Conservation (phyloP, 2,888 invertebrate species). For the Xylota sylvarum region DNA sequence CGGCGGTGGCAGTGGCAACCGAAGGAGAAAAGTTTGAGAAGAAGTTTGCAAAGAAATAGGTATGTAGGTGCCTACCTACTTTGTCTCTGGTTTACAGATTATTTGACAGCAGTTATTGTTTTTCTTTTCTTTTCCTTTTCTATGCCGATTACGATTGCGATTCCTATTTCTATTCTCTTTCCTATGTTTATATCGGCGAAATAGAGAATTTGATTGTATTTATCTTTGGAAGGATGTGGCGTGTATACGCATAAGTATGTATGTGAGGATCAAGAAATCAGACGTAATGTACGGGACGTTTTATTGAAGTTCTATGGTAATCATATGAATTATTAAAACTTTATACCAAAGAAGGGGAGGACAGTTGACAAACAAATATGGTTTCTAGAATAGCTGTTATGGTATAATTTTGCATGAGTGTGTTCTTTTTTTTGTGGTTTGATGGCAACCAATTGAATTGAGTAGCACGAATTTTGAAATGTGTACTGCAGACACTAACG, state of each 20-base stretch:
- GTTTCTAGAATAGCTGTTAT: conserved; percentile 7
- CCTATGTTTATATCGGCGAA: conserved; percentile 15
- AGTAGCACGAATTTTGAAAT: neutral
- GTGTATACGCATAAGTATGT: neutral
- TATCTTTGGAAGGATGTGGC: neutral
- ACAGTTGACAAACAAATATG: conserved; percentile 36
- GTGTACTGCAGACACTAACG: too few species aligned
- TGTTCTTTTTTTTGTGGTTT: neutral
- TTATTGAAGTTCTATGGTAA: conserved; percentile 43
- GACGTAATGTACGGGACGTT: conserved; percentile 9
- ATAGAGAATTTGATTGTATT: conserved; percentile 34
- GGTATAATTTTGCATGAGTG: neutral
- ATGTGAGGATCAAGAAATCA: conserved; percentile 2
- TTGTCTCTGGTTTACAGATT: conserved; percentile 45
- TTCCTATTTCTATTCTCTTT: conserved; percentile 5
- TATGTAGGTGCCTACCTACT: too few species aligned
- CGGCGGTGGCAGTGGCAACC: too few species aligned
- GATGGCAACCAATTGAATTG: conserved; percentile 6
- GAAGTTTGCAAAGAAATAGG: conserved; percentile 1
- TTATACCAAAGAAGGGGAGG: neutral
- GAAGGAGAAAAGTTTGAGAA: conserved; percentile 11
- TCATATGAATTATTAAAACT: conserved; percentile 46
- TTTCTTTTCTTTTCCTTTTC: neutral
- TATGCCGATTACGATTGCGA: conserved; percentile 6
- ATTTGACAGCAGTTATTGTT: conserved; percentile 38